Conservation (phyloP, 2,888 invertebrate genomes). For the Apamea anceps region DNA sequence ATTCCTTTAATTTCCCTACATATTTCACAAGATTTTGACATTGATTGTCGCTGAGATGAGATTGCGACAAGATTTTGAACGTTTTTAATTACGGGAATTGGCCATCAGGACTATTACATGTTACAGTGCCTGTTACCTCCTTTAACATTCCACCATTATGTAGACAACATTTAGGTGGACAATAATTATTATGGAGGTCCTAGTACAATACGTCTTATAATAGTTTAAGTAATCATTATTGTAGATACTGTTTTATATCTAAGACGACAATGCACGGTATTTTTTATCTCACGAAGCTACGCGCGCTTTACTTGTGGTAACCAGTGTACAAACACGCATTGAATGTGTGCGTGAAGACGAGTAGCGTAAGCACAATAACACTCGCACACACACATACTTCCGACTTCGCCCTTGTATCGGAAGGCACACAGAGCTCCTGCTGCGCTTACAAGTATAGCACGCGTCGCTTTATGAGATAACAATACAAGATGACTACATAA, state of each 20-base stretch:
- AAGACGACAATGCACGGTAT: background rate
- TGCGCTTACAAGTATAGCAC: background rate
- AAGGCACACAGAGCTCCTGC: background rate
- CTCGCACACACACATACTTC: background rate
- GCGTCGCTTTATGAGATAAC: background rate
- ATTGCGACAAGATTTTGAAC: too few relatives aligned
- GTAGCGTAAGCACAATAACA: background rate
- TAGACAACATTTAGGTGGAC: slow-evolving; percentile 22
- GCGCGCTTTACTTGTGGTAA: background rate
- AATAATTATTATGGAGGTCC: slow-evolving; percentile 10
- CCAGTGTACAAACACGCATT: background rate
- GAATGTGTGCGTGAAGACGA: background rate
- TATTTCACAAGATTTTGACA: too few relatives aligned
- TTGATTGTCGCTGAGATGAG: too few relatives aligned
- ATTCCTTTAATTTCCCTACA: too few relatives aligned
- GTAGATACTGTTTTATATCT: slow-evolving; percentile 20
- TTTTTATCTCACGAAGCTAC: background rate
- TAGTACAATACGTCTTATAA: slow-evolving; percentile 26
- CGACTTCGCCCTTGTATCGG: background rate
- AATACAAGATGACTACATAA: background rate
- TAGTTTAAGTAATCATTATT: slow-evolving; percentile 21
- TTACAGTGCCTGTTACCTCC: slow-evolving; percentile 23
- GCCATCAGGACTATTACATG: slow-evolving; percentile 2
- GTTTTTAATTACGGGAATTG: too few relatives aligned
- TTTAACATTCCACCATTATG: slow-evolving; percentile 61